Evolutionary conservation across 2,888 invertebrate species (phyloP).

Genomic region (Leucania comma): DNA sequence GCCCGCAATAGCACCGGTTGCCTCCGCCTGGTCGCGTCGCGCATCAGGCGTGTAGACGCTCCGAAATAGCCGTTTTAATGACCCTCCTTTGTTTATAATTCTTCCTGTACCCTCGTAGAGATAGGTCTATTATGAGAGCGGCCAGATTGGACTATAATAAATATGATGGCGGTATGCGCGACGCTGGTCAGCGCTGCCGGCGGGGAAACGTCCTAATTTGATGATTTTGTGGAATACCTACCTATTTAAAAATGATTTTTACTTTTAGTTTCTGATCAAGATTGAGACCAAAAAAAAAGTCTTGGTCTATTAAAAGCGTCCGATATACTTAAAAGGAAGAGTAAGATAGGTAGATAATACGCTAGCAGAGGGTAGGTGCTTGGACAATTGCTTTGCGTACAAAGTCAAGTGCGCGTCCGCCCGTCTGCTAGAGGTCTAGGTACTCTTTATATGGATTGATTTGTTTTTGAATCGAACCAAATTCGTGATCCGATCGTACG

Average conservation of each 20-base stretch:
- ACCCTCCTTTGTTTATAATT: slow-evolving; percentile 87
- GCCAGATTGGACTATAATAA: slow-evolving; percentile 55
- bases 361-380: too few species aligned
- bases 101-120: slow-evolving; percentile 72
- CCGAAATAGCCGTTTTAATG: slow-evolving; percentile 88
- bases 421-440: too few species aligned
- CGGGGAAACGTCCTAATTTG: slow-evolving; percentile 22
- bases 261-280: too few species aligned
- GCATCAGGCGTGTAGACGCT: slow-evolving; percentile 74
- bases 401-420: too few species aligned
- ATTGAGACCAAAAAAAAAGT: background rate
- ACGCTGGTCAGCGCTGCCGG: slow-evolving; percentile 7
- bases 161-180: slow-evolving; percentile 51
- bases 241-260: background rate
- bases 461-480: too few species aligned
- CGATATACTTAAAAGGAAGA: background rate
- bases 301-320: background rate
- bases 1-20: slow-evolving; percentile 29
- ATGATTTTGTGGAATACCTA: slow-evolving; percentile 16
- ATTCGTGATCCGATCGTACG: too few species aligned
- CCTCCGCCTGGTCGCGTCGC: slow-evolving; percentile 71
- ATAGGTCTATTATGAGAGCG: slow-evolving; percentile 69
- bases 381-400: too few species aligned
- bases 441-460: too few species aligned
- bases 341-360: background rate